Evolutionary conservation across 2,113 vertebrate genomes (phyloP).

Genomic region (Odontesthes bonariensis): DNA sequence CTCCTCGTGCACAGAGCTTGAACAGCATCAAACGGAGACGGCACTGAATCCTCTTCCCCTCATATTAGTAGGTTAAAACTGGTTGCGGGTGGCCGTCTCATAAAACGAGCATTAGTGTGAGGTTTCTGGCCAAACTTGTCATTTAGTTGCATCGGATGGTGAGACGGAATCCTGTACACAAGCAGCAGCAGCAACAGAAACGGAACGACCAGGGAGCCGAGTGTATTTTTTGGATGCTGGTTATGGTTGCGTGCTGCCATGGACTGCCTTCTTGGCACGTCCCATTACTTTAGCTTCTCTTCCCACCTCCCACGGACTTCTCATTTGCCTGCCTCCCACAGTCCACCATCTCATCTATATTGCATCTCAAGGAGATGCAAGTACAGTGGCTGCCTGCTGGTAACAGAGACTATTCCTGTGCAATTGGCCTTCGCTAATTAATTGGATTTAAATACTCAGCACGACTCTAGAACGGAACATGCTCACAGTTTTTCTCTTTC

Average conservation of each 20-base stretch:
- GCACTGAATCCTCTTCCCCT: neutral
- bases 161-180: no score
- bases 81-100: slow-evolving; percentile 17
- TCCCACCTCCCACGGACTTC: slow-evolving; percentile 61
- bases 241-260: slow-evolving; percentile 30
- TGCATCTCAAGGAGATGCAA: slow-evolving; percentile 37
- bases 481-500: neutral
- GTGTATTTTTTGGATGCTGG: slow-evolving; percentile 8
- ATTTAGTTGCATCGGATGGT: no score
- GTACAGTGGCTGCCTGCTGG: slow-evolving; percentile 19
- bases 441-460: slow-evolving; percentile 39
- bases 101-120: neutral
- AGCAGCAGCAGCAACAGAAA: no score
- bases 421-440: slow-evolving; percentile 37
- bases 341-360: slow-evolving; percentile 40
- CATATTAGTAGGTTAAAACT: slow-evolving; percentile 35
- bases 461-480: slow-evolving; percentile 37
- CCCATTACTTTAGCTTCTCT: slow-evolving; percentile 26
- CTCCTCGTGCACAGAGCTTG: neutral
- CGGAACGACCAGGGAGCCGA: no score
- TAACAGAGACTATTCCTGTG: slow-evolving; percentile 33
- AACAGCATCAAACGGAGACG: slow-evolving; percentile 14
- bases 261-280: slow-evolving; percentile 37
- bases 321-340: slow-evolving; percentile 62
- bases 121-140: neutral